These are phyloP conservation scores for Aplodontia rufa DNA, from an alignment of 2,113 vertebrate species.

Conservation along the genomic window DNA sequence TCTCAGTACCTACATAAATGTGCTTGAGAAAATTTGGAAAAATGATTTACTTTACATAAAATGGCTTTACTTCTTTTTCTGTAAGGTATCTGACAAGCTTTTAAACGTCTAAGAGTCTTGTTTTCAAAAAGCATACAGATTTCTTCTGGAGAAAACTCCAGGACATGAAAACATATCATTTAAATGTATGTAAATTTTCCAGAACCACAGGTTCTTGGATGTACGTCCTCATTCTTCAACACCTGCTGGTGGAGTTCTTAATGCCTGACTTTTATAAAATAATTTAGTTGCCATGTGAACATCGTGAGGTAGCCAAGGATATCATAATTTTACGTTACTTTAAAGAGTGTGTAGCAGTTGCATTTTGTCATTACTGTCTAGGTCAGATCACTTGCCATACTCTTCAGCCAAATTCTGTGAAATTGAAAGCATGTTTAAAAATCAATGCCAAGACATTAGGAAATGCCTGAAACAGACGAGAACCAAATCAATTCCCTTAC, in stretches of 20 bases:
- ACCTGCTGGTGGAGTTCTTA: conserved; percentile 40
- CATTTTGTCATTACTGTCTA: conserved; percentile 11
- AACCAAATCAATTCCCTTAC: conserved; percentile 59
- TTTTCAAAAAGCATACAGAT: conserved; percentile 51
- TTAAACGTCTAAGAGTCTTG: conserved; percentile 50
- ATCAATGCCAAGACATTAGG: conserved; percentile 49
- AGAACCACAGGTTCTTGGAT: conserved; percentile 1
- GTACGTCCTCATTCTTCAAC: background rate
- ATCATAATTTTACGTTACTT: conserved; percentile 34
- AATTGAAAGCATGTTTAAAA: conserved; percentile 62
- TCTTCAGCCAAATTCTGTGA: conserved; percentile 46
- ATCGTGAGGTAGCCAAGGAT: background rate
- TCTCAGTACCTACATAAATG: conserved; percentile 58
- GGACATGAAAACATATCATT: conserved; percentile 39
- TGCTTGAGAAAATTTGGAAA: conserved; percentile 61
- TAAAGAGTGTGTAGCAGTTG: background rate
- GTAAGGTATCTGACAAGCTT: conserved; percentile 45
- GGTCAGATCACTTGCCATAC: background rate
- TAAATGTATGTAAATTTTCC: conserved; percentile 54
- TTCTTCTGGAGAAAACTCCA: conserved; percentile 47
- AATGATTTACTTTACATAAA: conserved; percentile 65
- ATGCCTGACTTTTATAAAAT: conserved; percentile 32
- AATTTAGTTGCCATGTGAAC: conserved; percentile 22
- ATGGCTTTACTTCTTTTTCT: conserved; percentile 66
- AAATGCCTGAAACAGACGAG: conserved; percentile 40